These are phyloP conservation scores for Porphyrio hochstetteri DNA, from an alignment of 2,113 vertebrate species.

Conservation along the genomic window DNA sequence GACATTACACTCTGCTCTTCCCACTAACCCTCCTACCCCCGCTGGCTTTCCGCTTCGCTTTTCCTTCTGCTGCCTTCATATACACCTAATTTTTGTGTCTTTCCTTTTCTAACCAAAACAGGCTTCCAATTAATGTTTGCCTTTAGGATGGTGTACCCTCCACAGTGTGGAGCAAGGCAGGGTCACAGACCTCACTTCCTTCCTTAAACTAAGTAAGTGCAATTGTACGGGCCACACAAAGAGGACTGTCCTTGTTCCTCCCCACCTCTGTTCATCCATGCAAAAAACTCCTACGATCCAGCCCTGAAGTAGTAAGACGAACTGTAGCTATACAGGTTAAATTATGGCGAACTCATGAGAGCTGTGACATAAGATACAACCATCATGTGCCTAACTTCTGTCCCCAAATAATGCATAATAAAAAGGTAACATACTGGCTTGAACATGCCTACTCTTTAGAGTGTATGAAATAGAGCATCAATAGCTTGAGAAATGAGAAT, in stretches of 20 bases:
- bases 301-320: background rate
- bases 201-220: constrained; percentile 27
- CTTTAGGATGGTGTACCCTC: constrained; percentile 39
- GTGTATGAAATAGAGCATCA: background rate
- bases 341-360: background rate
- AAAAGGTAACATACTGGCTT: background rate
- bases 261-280: background rate
- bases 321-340: background rate
- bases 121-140: constrained; percentile 53
- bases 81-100: background rate
- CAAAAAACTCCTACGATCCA: background rate
- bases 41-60: background rate
- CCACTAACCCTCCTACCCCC: background rate
- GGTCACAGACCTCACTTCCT: constrained; percentile 54
- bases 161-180: constrained; percentile 15
- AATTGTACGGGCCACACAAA: constrained; percentile 39
- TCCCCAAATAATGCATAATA: background rate
- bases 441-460: background rate
- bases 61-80: background rate
- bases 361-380: background rate
- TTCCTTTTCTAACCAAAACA: constrained; percentile 38
- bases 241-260: background rate
- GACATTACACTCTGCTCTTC: background rate
- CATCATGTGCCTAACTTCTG: background rate
- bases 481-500: background rate